Base-by-base conservation (phyloP, 2,797 vertebrate species). In the Epinephelus awoara region DNA sequence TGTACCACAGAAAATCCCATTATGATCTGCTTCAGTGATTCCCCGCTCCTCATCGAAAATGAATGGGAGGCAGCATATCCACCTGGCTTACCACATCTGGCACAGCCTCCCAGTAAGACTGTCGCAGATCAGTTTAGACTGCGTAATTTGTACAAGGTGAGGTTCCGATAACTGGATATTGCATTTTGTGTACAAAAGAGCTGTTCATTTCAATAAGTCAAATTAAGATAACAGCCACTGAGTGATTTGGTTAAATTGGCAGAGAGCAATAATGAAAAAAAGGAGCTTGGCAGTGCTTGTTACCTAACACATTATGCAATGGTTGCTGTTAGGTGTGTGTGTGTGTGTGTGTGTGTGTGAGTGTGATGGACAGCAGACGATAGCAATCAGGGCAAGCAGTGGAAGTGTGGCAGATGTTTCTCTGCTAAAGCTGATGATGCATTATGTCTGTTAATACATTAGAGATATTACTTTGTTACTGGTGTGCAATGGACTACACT, bases 261-360 rank as follows among this genome's bases (percentile, higher is more conserved):
- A 2, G 34, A 59, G 34, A 75, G 40, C 18, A 50, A n/a, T 50
- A 29, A 62, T 51, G 25, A 21, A 73, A 63, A 62, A 40, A 66
- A 70, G 59, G 67, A 72, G n/a, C 34, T 34, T 61, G 19, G 38
- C 25, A 66, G 38, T 42, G 67, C n/a, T 67, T n/a, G 75, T 83
- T 88, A 80, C 52, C 75, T 79, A 79, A 83, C 46, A 52, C 58
- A 47, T 84, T 85, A 88, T 77, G 71, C 69, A 87, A 89, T 34
- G 57, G 11, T 62, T 46, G 58, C 80, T 83, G 72, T 63, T 66
- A 44, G 54, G 64, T 76, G 42, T 51, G 61, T 57, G 56, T 79
- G 52, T 61, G 59, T 52, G 51, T 77, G 52, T 70, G 40, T 27
- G 29, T 34, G 64, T 76, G 29, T 51, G 57, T 42, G 65, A 65